Conservation (phyloP, 2,888 invertebrate species). For the Caenorhabditis uteleia region DNA sequence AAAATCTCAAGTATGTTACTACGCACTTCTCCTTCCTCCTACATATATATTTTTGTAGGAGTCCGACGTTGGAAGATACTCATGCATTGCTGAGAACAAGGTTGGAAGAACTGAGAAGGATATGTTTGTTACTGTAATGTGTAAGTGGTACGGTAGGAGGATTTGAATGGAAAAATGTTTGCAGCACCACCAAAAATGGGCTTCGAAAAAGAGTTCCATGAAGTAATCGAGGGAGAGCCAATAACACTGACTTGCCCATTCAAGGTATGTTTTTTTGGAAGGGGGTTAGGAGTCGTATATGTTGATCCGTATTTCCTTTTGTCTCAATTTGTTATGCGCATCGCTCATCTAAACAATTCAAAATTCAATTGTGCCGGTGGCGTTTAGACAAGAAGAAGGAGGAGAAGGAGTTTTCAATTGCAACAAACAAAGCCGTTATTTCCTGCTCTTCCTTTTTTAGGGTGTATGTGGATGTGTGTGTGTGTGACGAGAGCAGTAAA, state of each 20-base stretch:
- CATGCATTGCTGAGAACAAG: constrained; percentile 75
- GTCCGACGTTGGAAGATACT: constrained; percentile 74
- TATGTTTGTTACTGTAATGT: constrained; percentile 75
- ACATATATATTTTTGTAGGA: constrained; percentile 59
- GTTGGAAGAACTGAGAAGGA: constrained; percentile 74
- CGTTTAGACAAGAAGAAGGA: too few species aligned
- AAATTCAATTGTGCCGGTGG: too few species aligned
- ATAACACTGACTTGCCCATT: constrained; percentile 71
- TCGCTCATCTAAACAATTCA: too few species aligned
- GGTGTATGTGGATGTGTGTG: background rate
- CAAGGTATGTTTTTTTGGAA: constrained; percentile 22
- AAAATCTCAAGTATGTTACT: background rate
- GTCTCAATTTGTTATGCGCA: too few species aligned
- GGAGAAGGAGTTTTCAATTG: too few species aligned
- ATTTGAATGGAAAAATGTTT: constrained; percentile 1
- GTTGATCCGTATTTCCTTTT: too few species aligned
- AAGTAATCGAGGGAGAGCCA: constrained; percentile 73
- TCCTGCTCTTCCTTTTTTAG: too few species aligned
- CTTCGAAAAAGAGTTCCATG: constrained; percentile 24
- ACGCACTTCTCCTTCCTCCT: too few species aligned
- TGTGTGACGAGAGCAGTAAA: background rate
- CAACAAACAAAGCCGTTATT: too few species aligned
- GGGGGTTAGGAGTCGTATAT: too few species aligned
- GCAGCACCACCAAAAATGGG: constrained; percentile 59
- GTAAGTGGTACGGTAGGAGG: constrained; percentile 72